A percentile compares a stretch with the other conserved stretches of the same genome.
Evolutionary conservation across 2,888 invertebrate genomes (phyloP).

Genomic region (Pantelozetes paolii): DNA sequence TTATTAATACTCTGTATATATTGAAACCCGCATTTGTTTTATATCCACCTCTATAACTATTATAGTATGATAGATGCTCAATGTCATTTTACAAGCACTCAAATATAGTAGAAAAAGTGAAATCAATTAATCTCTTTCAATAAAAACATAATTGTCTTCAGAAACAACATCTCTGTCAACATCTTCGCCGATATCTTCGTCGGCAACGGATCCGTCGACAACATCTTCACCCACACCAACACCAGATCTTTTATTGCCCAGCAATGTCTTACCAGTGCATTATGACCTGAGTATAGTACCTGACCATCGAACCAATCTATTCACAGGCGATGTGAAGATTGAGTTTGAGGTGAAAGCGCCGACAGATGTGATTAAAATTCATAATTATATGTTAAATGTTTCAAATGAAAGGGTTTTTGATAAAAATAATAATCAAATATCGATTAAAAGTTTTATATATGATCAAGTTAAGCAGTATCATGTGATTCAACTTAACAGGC

Average conservation of each 20-base stretch:
- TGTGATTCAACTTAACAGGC: background rate
- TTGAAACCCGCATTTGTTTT: too few relatives aligned
- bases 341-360: background rate
- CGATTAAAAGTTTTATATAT: background rate
- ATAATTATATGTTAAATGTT: constrained; percentile 7
- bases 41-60: too few relatives aligned
- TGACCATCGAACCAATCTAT: constrained; percentile 21
- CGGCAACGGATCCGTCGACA: too few relatives aligned
- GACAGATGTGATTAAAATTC: constrained; percentile 32
- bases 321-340: constrained; percentile 33
- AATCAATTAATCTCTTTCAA: background rate
- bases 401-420: background rate
- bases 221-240: constrained; percentile 25
- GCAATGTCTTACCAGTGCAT: constrained; percentile 25
- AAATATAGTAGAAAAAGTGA: too few relatives aligned
- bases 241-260: constrained; percentile 15
- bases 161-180: too few relatives aligned
- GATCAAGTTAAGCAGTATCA: constrained; percentile 1
- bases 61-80: too few relatives aligned
- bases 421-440: background rate
- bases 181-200: too few relatives aligned
- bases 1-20: too few relatives aligned
- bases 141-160: background rate
- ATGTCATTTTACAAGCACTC: too few relatives aligned
- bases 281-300: constrained; percentile 28